These are phyloP conservation scores for Oophaga sylvatica DNA, from an alignment of 2,797 vertebrate genomes.

Conservation along the genomic window DNA sequence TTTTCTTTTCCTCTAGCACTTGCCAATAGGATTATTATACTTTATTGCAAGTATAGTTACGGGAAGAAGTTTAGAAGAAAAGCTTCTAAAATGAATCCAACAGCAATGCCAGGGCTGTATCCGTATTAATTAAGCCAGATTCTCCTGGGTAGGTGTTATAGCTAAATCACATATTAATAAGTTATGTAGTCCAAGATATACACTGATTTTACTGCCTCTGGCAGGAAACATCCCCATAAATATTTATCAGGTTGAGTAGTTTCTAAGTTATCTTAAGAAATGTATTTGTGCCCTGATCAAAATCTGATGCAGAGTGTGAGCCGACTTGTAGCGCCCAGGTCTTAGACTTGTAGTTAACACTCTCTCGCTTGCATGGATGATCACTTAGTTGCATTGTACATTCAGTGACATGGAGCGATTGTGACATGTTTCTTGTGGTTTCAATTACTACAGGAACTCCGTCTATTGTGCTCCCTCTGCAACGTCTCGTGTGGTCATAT, in stretches of 20 bases:
- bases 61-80: constrained; percentile 29
- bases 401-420: background rate
- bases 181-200: constrained; percentile 26
- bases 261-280: constrained; percentile 18
- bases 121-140: constrained; percentile 43
- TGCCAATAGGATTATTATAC: constrained; percentile 15
- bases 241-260: constrained; percentile 29
- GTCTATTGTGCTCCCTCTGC: background rate
- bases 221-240: constrained; percentile 9
- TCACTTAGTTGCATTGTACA: background rate
- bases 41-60: background rate
- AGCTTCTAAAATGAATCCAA: background rate
- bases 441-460: background rate
- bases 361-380: background rate
- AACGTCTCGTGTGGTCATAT: background rate
- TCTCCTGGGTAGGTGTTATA: constrained; percentile 47
- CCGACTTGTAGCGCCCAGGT: background rate
- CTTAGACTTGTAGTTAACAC: constrained; percentile 3
- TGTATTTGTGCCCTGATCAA: background rate
- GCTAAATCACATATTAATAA: constrained; percentile 38
- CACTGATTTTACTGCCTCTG: constrained; percentile 44
- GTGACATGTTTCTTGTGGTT: background rate
- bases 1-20: background rate
- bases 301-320: constrained; percentile 11
- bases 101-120: constrained; percentile 2